Percentiles rank a stretch among this genome's conserved stretches.
Conservation (phyloP, 2,888 invertebrate genomes). For the Pyrrhosoma nymphula region DNA sequence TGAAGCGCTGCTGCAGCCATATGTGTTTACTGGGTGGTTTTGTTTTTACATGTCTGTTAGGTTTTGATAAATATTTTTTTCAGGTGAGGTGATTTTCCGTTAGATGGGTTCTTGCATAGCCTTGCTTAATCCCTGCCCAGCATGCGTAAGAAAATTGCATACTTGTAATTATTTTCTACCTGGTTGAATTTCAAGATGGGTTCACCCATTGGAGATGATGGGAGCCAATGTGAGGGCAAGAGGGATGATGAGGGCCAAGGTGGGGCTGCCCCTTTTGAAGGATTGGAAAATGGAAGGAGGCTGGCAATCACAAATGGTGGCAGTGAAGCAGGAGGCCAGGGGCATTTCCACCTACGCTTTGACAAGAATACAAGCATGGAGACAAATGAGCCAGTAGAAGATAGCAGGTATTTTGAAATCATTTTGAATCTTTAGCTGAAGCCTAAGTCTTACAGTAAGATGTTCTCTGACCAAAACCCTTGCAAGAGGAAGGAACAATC, state of each 20-base stretch:
- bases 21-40: no score
- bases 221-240: background rate
- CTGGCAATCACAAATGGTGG: background rate
- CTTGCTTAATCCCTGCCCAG: no score
- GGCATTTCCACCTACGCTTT: conserved; percentile 55
- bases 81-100: no score
- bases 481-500: no score
- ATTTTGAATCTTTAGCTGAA: background rate
- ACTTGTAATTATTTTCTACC: background rate
- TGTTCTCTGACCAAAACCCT: no score
- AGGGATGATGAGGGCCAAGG: background rate
- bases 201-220: conserved; percentile 20
- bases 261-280: background rate
- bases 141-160: background rate
- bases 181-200: conserved; percentile 34
- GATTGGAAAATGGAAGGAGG: background rate
- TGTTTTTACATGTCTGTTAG: no score
- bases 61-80: no score
- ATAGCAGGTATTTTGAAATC: conserved; percentile 45
- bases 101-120: no score
- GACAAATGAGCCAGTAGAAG: conserved; percentile 25
- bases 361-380: conserved; percentile 28
- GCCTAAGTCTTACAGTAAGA: no score
- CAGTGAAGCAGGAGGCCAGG: conserved; percentile 2
- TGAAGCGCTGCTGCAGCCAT: no score